phyloP scores from a whole-genome alignment of 2,113 vertebrate genomes.

The Desmodus rotundus region DNA sequence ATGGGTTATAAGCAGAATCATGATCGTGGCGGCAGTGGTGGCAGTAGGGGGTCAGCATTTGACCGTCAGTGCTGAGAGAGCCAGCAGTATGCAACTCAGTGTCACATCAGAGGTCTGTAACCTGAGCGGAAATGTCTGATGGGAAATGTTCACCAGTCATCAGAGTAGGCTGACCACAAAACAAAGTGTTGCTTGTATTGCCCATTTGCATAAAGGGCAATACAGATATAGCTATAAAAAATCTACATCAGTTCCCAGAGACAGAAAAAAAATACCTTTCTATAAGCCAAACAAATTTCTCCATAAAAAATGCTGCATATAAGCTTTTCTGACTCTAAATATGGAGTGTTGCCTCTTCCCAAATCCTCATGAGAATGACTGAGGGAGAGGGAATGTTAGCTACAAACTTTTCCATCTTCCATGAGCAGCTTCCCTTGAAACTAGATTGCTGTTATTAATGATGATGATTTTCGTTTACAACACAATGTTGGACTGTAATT shows the following conservation, averaged over 20 bases:
- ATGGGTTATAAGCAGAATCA: background rate
- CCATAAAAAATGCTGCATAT: background rate
- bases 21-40: rapidly evolving
- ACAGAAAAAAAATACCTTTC: background rate
- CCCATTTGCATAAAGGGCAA: background rate
- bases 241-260: background rate
- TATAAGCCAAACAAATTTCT: background rate
- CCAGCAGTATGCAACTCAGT: background rate
- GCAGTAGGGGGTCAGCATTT: background rate
- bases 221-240: background rate
- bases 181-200: background rate
- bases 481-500: constrained; percentile 17
- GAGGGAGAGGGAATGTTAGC: background rate
- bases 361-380: background rate
- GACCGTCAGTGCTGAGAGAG: background rate
- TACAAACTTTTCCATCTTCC: background rate
- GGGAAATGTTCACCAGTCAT: background rate
- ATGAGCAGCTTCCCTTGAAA: background rate
- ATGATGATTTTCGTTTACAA: background rate
- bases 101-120: background rate
- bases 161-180: background rate
- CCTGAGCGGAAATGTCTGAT: background rate
- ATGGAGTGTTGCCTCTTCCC: background rate
- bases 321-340: background rate
- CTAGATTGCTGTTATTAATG: constrained; percentile 37